These are phyloP conservation scores for Sitta carolinensis DNA, from an alignment of 2,797 vertebrate species.

Conservation along the genomic window DNA sequence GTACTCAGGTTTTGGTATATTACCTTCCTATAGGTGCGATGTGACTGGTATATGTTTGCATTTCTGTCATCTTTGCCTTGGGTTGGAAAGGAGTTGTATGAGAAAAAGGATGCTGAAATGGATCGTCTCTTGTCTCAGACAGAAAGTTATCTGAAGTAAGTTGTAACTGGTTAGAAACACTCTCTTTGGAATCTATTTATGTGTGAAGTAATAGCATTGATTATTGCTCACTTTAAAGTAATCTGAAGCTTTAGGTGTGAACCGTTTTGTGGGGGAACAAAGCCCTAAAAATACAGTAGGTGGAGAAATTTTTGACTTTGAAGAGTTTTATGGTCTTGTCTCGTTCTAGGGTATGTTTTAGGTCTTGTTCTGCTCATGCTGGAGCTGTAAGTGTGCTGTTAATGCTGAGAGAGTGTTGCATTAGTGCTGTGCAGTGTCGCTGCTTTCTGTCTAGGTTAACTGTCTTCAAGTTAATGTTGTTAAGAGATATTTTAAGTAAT, in stretches of 20 bases:
- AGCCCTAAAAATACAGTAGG: neutral
- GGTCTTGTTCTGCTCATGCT: neutral
- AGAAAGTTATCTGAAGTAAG: slow-evolving; percentile 95
- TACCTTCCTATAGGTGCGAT: slow-evolving; percentile 83
- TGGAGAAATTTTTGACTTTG: neutral
- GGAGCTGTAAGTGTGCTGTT: neutral
- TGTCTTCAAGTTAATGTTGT: neutral
- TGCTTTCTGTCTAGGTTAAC: neutral
- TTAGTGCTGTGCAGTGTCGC: neutral
- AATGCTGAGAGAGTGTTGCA: neutral
- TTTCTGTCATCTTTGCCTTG: slow-evolving; percentile 95
- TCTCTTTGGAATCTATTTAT: neutral
- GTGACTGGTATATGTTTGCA: slow-evolving; percentile 95
- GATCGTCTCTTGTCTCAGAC: slow-evolving; percentile 92
- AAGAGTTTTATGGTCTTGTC: neutral
- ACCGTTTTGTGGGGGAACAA: neutral
- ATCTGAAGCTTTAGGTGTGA: neutral
- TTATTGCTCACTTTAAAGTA: neutral
- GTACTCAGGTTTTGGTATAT: neutral
- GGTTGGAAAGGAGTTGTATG: slow-evolving; percentile 98
- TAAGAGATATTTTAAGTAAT: neutral
- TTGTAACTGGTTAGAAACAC: neutral
- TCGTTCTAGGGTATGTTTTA: neutral
- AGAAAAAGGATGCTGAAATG: slow-evolving; percentile 99
- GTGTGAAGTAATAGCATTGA: neutral